Percentiles rank a stretch among this genome's conserved stretches.
Evolutionary conservation across 35 echinoderm and acorn worm genomes (phyloP).

Genomic region (Apostichopus parvimensis): DNA sequence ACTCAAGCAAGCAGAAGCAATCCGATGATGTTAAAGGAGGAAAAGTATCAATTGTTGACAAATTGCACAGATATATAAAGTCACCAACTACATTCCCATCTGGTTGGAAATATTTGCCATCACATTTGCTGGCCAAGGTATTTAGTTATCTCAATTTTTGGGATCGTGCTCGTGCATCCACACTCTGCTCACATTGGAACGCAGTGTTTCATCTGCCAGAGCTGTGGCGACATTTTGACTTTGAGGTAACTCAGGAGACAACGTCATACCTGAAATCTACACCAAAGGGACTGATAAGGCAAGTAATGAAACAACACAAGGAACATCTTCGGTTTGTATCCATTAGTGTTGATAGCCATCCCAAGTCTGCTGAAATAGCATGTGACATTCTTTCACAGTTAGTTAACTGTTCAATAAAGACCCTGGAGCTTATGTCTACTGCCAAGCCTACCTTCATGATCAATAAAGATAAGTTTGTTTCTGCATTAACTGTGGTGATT

Average conservation of each 20-base stretch:
- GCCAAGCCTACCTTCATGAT: constrained; percentile 75
- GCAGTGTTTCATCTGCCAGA: constrained; percentile 73
- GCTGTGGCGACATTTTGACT: constrained; percentile 81
- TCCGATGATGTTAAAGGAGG: neutral
- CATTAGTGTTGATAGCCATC: constrained; percentile 77
- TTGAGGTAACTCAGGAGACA: constrained; percentile 75
- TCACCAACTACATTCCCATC: neutral
- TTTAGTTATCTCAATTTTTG: constrained; percentile 64
- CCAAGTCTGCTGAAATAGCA: constrained; percentile 69
- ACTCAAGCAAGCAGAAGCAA: no score
- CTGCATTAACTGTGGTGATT: constrained; percentile 67
- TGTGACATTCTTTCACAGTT: constrained; percentile 75
- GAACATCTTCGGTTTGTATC: constrained; percentile 73
- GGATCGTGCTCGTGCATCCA: constrained; percentile 61
- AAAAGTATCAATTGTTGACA: neutral
- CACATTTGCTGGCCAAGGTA: constrained; percentile 57
- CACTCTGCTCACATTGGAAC: constrained; percentile 77
- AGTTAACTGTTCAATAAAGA: constrained; percentile 79
- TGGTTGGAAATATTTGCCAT: constrained; percentile 63
- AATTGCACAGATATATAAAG: constrained; percentile 5
- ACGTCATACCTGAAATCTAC: constrained; percentile 88
- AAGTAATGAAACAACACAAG: constrained; percentile 72
- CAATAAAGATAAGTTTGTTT: constrained; percentile 64
- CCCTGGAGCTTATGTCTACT: constrained; percentile 77
- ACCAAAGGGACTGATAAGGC: constrained; percentile 38